Evolutionary conservation across 1,140 invertebrate species (phyloP), one percentile per base, ranked within the genome.

Genomic region (Oncopeltus fasciatus): DNA sequence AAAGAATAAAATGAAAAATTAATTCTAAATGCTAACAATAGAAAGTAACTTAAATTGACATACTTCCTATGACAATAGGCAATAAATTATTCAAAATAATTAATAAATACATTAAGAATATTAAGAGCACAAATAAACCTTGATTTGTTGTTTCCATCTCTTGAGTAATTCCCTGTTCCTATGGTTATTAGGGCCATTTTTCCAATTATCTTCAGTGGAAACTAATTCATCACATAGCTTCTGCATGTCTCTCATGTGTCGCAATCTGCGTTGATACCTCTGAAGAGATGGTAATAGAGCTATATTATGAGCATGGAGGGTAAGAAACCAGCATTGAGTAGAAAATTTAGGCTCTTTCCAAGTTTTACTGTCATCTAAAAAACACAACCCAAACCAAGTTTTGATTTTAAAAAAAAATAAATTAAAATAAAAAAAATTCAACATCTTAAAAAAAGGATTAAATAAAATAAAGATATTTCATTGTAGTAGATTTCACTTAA

Each of bases 261-360:
- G 81, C 61, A 85, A 74, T 64, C 89, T 81, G 62, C 89, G 78
- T 69, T 91, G 87, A 72, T 97, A 92, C 58, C 89, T 90, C 69
- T 91, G 85, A 20, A 93, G 79, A 1, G 88, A 84, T 2, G 95
- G 93, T 64, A 95, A 77, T 27, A 96, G 78, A 26, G 90, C 86
- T 44, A 98, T 78, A 72, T 97, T 92, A 75, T 97, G 92, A 70
- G 87, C 89, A 71, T 95, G 90, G 14, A 98, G 77, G 0, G 94
- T 96, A 28, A 98, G 75, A 74, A 95, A 97, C 89, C 95, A 98
- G 72, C 94, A 97, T 67, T 95, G 89, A 0, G 94, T 97, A 27
- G 90, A 86, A 74, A 98, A 98, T 70, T 94, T 96, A 0, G 85
- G 79, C 59, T 90, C 85, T 43, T 80, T 79, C 83, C 85, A 67